Conservation (phyloP, 2,888 invertebrate genomes). For the Erebia aethiops region DNA sequence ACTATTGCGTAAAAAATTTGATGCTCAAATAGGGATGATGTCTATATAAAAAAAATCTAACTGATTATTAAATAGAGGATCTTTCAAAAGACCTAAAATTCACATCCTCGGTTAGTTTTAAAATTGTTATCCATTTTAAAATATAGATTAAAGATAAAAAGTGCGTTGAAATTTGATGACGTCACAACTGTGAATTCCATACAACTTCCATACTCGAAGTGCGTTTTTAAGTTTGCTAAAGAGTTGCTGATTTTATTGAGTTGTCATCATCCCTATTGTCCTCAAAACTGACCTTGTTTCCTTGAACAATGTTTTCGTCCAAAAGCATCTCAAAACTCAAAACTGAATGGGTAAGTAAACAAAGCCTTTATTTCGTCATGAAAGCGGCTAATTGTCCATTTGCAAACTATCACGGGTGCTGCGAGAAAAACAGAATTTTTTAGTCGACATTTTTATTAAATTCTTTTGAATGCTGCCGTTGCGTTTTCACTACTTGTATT, state of each 20-base stretch:
- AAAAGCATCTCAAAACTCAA: neutral
- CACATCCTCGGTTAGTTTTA: too few relatives aligned
- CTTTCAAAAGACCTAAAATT: too few relatives aligned
- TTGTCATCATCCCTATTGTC: too few relatives aligned
- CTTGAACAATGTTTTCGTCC: neutral
- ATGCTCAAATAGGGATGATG: too few relatives aligned
- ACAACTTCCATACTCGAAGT: too few relatives aligned
- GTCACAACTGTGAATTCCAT: too few relatives aligned
- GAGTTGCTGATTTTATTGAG: neutral
- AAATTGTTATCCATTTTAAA: too few relatives aligned
- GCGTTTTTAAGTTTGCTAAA: neutral
- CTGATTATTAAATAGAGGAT: too few relatives aligned
- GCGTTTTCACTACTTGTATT: neutral
- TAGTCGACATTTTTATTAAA: constrained; percentile 16
- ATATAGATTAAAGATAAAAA: too few relatives aligned
- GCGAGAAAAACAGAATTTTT: constrained; percentile 18
- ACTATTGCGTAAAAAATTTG: neutral
- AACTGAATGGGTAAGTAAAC: constrained; percentile 13
- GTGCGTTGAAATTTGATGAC: too few relatives aligned
- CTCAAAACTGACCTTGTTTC: neutral
- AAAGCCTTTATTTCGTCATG: constrained; percentile 13
- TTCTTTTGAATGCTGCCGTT: constrained; percentile 9
- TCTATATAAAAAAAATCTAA: too few relatives aligned
- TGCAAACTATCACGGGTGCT: constrained; percentile 17
- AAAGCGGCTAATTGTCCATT: constrained; percentile 20